Conservation (phyloP, 2,888 invertebrate genomes). For the Coenonympha arcania region DNA sequence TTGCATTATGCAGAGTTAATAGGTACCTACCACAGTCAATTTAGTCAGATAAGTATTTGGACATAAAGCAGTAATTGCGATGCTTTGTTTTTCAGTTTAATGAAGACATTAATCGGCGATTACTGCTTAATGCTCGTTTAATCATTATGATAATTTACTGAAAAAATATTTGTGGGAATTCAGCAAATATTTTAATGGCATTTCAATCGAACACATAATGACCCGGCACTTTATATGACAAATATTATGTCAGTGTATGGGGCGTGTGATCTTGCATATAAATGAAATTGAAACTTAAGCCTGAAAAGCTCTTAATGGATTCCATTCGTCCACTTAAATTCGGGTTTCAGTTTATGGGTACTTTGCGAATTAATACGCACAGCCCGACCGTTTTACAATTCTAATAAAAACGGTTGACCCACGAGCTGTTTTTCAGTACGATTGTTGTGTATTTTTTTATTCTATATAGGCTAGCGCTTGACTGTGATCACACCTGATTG, state of each 20-base stretch:
- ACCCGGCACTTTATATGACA: conserved; percentile 31
- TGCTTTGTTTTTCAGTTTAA: too few relatives aligned
- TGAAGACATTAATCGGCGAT: too few relatives aligned
- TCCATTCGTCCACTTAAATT: conserved; percentile 36
- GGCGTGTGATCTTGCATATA: conserved; percentile 48
- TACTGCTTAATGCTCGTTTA: too few relatives aligned
- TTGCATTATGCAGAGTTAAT: too few relatives aligned
- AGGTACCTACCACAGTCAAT: too few relatives aligned
- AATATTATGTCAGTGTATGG: conserved; percentile 36
- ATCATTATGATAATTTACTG: too few relatives aligned
- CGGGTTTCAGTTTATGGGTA: conserved; percentile 13
- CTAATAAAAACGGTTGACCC: not conserved
- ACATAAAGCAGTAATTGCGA: too few relatives aligned
- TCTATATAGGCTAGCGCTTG: too few relatives aligned
- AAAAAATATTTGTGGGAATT: not conserved
- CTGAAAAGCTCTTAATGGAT: conserved; percentile 48
- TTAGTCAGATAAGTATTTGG: too few relatives aligned
- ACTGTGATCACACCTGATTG: too few relatives aligned
- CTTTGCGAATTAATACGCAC: conserved; percentile 16
- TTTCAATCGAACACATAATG: not conserved
- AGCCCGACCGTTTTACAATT: not conserved
- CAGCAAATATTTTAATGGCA: not conserved
- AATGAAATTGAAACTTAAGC: conserved; percentile 40
- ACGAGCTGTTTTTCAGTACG: too few relatives aligned
- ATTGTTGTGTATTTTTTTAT: too few relatives aligned